These are phyloP conservation scores for Protaetia brevitarsis DNA, from an alignment of 1,140 invertebrate genomes.

Conservation along the genomic window DNA sequence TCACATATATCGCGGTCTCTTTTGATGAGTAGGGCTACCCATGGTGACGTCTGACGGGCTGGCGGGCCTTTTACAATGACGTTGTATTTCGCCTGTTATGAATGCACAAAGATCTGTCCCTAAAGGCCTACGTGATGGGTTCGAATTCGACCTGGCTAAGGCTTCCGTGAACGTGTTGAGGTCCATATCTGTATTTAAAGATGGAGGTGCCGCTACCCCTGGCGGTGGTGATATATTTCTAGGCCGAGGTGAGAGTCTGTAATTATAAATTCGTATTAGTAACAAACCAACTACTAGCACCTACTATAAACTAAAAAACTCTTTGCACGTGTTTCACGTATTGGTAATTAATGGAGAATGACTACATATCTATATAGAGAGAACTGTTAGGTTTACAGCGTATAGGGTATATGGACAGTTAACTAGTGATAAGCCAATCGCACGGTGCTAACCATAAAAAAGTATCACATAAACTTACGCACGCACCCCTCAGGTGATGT, in stretches of 20 bases:
- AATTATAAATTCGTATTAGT: conserved; percentile 1
- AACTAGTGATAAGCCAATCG: too few species aligned
- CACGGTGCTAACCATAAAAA: too few species aligned
- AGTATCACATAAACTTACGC: too few species aligned
- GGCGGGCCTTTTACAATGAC: conserved; percentile 70
- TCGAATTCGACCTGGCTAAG: conserved; percentile 60
- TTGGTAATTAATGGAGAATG: too few species aligned
- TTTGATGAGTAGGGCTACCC: conserved; percentile 55
- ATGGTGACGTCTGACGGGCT: conserved; percentile 55
- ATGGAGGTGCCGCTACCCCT: conserved; percentile 48
- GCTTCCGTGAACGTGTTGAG: conserved; percentile 75
- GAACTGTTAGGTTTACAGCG: too few species aligned
- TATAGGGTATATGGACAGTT: too few species aligned
- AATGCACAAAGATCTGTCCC: conserved; percentile 69
- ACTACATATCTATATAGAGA: too few species aligned
- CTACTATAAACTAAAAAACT: too few species aligned
- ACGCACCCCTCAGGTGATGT: too few species aligned
- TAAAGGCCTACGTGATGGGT: conserved; percentile 48
- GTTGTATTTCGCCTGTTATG: conserved; percentile 72
- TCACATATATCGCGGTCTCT: conserved; percentile 54
- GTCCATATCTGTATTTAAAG: conserved; percentile 54
- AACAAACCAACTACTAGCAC: conserved; percentile 1
- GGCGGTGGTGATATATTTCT: conserved; percentile 54
- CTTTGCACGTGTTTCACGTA: too few species aligned
- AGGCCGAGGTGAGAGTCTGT: conserved; percentile 53